Evolutionary conservation across 2,888 invertebrate species (phyloP), one percentile per base, ranked within the genome.

Genomic region (Calephelis perditalis): DNA sequence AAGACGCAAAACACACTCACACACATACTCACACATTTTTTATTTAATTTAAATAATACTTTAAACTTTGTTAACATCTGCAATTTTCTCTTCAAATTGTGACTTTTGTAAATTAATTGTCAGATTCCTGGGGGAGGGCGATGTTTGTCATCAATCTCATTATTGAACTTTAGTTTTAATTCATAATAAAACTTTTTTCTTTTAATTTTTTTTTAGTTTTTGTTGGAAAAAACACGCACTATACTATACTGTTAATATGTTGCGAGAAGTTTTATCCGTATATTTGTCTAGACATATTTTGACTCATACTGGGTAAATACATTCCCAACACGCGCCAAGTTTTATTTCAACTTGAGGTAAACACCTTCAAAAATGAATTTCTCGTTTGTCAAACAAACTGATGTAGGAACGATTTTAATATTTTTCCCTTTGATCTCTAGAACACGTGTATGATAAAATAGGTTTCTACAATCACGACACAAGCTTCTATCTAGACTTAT

Each of bases 291-390:
- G 75, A 71, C 71, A 72, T 71, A 73, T 74, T 73, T 9, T 56
- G 56, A 78, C 75, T 77, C 74, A 72, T 73, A 75, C 69, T 70
- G 74, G 71, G 79, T 76, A 82, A 82, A 84, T 77, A 84, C 78
- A 75, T 79, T 78, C 73, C 73, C 75, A 79, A 79, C 76, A 80
- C 76, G 75, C 71, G 76, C 78, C 72, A 80, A 80, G 80, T 85
- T 84, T 84, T 84, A 84, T 86, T 83, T 81, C 81, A 77, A 77
- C 74, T 76, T 70, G 74, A 74, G 73, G 80, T 81, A 86, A 84
- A 84, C 78, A 83, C 76, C 78, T 81, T 78, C 80, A 80, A 84
- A 84, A 78, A 84, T 82, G 81, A 83, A 81, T 83, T 82, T 82
- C 76, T 75, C 74, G 73, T 73, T 81, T 75, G 71, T 77, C 81